Evolutionary conservation across 1,140 invertebrate genomes (phyloP).

Genomic region (Papilio polytes): DNA sequence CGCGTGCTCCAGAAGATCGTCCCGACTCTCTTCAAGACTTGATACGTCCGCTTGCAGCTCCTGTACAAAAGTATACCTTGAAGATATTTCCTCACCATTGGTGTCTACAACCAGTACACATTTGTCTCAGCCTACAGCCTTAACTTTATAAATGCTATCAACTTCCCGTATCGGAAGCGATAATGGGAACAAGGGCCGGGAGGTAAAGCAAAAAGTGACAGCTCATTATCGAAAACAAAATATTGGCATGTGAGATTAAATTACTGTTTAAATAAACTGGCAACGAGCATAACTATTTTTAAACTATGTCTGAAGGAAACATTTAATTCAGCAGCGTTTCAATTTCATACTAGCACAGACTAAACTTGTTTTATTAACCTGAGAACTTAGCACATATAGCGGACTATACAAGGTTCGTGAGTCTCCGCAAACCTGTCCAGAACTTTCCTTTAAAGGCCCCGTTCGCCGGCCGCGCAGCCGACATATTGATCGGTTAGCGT

Average conservation of each 20-base stretch:
- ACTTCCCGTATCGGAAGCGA: background rate
- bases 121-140: no score
- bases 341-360: background rate
- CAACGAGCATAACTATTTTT: no score
- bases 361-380: conserved; percentile 7
- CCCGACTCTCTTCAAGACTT: conserved; percentile 68
- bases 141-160: background rate
- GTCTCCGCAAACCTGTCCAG: conserved; percentile 25
- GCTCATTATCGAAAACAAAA: background rate
- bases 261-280: background rate
- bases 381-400: background rate
- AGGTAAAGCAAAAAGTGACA: background rate
- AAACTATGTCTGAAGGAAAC: no score
- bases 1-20: conserved; percentile 73
- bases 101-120: no score
- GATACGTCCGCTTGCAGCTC: conserved; percentile 74
- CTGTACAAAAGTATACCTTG: conserved; percentile 48
- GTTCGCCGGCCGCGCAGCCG: conserved; percentile 16
- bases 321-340: no score
- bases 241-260: no score
- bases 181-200: background rate
- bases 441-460: conserved; percentile 33
- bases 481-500: conserved; percentile 25
- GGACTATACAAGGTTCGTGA: conserved; percentile 9
- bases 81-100: background rate